Conservation (phyloP, 2,888 invertebrate species). For the Mystacides longicornis region DNA sequence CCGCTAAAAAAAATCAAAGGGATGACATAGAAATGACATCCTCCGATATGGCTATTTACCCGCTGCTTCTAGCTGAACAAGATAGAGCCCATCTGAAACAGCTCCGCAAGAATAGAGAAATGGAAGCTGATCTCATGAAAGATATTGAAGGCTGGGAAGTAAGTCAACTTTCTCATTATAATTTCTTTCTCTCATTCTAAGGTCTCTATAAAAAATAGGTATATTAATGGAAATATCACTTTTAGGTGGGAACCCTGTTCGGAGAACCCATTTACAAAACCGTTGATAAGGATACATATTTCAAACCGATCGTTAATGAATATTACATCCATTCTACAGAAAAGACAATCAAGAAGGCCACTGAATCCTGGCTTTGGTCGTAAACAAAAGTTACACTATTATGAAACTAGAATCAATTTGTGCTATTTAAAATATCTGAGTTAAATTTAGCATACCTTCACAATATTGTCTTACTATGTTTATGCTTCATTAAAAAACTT, state of each 20-base stretch:
- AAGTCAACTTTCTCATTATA: too few relatives aligned
- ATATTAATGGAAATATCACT: conserved; percentile 7
- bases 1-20: conserved; percentile 43
- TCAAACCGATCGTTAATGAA: conserved; percentile 59
- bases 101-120: conserved; percentile 69
- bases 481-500: too few relatives aligned
- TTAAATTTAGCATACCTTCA: too few relatives aligned
- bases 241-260: conserved; percentile 73
- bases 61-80: conserved; percentile 74
- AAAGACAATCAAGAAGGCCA: conserved; percentile 46
- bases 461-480: too few relatives aligned
- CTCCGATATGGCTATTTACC: conserved; percentile 65
- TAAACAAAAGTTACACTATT: too few relatives aligned
- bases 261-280: conserved; percentile 77
- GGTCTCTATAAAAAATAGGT: background rate
- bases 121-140: conserved; percentile 81
- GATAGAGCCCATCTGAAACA: conserved; percentile 81
- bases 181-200: conserved; percentile 3
- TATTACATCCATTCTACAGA: conserved; percentile 61
- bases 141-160: conserved; percentile 85
- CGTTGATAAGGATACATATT: conserved; percentile 52
- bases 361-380: conserved; percentile 38
- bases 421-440: too few relatives aligned
- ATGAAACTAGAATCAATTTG: too few relatives aligned
- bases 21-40: conserved; percentile 70